Evolutionary conservation across 1,140 invertebrate genomes (phyloP).

Genomic region (Capitella teleta): DNA sequence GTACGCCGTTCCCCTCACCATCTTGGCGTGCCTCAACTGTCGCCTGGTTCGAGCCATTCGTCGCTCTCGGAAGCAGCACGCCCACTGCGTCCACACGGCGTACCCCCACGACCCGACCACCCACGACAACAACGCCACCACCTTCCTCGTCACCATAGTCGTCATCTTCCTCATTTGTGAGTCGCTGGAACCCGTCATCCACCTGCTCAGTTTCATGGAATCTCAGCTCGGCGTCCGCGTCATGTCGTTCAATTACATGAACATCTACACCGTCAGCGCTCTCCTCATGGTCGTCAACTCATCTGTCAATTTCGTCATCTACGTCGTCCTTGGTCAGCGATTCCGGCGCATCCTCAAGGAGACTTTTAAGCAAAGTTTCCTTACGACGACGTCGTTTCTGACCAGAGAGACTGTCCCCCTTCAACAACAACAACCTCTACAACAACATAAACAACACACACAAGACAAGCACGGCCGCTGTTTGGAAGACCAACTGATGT

Average conservation of each 20-base stretch:
- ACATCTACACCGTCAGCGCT: no score
- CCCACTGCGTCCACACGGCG: no score
- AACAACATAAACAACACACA: no score
- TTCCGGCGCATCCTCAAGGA: conserved; percentile 15
- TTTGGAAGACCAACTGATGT: no score
- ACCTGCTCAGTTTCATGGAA: conserved; percentile 4
- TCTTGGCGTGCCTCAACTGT: neutral
- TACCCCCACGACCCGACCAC: no score
- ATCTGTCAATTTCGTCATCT: no score
- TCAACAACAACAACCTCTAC: no score
- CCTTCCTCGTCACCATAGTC: conserved; percentile 6
- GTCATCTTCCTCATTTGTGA: conserved; percentile 11
- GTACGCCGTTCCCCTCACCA: conserved; percentile 3
- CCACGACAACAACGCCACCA: conserved; percentile 7
- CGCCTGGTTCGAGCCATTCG: conserved; percentile 6
- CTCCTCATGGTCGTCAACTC: conserved; percentile 11
- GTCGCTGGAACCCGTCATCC: conserved; percentile 6
- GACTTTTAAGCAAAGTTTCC: conserved; percentile 1
- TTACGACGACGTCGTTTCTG: neutral
- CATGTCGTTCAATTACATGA: neutral
- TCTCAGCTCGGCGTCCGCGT: neutral
- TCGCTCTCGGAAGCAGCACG: neutral
- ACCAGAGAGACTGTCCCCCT: no score
- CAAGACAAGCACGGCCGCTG: no score
- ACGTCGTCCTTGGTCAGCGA: conserved; percentile 20